These are phyloP conservation scores for Latrodectus geometricus DNA, from an alignment of 1,140 invertebrate species.

Conservation along the genomic window DNA sequence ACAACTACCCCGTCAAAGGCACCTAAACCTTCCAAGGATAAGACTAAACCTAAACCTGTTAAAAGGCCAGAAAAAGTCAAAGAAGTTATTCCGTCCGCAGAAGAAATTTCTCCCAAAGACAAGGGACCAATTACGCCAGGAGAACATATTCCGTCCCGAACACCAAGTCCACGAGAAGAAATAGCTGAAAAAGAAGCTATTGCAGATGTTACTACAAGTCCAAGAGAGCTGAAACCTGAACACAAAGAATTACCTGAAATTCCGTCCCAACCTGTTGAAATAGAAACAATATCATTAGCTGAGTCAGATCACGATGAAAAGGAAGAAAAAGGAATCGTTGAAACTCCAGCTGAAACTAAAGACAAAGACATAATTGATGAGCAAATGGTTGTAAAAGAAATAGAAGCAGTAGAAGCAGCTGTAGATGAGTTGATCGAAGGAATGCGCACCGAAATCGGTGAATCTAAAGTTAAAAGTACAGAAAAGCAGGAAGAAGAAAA, in stretches of 20 bases:
- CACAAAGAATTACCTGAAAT: constrained; percentile 12
- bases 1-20: neutral
- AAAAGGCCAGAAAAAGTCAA: constrained; percentile 48
- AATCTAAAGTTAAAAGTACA: constrained; percentile 14
- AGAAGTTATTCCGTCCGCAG: constrained; percentile 45
- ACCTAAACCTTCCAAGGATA: constrained; percentile 56
- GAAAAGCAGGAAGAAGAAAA: neutral
- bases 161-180: constrained; percentile 12
- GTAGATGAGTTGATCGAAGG: constrained; percentile 58
- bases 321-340: neutral
- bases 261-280: constrained; percentile 37
- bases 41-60: constrained; percentile 51
- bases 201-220: constrained; percentile 44
- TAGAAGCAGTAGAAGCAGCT: constrained; percentile 55
- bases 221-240: constrained; percentile 22
- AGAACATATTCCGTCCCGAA: constrained; percentile 48
- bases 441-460: constrained; percentile 43
- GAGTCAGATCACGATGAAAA: neutral
- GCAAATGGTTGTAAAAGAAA: constrained; percentile 58
- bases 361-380: constrained; percentile 29
- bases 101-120: constrained; percentile 12
- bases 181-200: constrained; percentile 1
- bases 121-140: constrained; percentile 38
- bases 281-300: neutral
- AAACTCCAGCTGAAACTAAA: constrained; percentile 5